Evolutionary conservation across 37 sponge, comb jelly and placozoan species (phyloP).

Genomic region (Aphrocallistes beatrix): DNA sequence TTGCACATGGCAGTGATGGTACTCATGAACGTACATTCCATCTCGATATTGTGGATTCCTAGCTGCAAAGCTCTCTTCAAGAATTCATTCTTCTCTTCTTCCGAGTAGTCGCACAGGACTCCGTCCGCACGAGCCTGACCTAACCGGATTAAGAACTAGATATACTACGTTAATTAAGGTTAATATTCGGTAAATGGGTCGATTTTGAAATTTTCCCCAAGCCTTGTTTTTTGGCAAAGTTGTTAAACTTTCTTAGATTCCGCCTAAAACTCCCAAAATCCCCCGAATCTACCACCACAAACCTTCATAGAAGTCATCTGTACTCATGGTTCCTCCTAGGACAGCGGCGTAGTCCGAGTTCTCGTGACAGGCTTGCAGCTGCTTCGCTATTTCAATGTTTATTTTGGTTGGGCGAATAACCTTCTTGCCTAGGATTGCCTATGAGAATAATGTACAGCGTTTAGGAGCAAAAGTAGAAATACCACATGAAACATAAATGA

Average conservation of each 20-base stretch:
- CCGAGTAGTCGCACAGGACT: constrained; percentile 64
- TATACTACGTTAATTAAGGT: no score
- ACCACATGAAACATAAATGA: neutral
- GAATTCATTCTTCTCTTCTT: constrained; percentile 59
- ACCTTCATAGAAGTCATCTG: constrained; percentile 99
- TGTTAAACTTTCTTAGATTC: no score
- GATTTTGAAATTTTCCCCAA: no score
- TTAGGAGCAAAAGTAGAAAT: neutral
- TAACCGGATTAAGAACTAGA: no score
- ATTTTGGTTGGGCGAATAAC: constrained; percentile 40
- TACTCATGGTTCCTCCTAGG: constrained; percentile 74
- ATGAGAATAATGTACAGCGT: neutral
- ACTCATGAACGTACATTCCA: constrained; percentile 75
- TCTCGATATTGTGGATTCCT: constrained; percentile 86
- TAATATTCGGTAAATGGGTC: no score
- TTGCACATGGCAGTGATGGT: constrained; percentile 30
- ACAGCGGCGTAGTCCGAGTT: constrained; percentile 32
- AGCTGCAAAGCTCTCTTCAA: constrained; percentile 30
- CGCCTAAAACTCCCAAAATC: constrained; percentile 21
- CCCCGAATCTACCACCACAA: neutral
- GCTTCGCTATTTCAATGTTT: constrained; percentile 54
- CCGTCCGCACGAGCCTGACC: constrained; percentile 90
- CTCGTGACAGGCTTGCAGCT: constrained; percentile 33
- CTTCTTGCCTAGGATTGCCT: constrained; percentile 68
- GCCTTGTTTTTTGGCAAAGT: no score